phyloP scores from a whole-genome alignment of 1,140 invertebrate genomes.

The Eumaeus atala region DNA sequence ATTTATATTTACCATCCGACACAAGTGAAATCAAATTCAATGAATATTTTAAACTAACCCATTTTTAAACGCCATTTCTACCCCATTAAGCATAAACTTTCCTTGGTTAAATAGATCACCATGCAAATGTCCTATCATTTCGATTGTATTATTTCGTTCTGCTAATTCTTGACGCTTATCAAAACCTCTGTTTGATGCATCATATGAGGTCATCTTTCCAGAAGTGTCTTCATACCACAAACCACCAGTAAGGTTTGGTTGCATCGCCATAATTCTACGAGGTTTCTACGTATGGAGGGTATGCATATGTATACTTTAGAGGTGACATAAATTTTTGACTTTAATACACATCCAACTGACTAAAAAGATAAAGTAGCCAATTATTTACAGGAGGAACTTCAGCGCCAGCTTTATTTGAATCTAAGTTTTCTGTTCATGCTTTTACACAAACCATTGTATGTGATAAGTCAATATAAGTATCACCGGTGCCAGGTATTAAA shows the following conservation, averaged over 20 bases:
- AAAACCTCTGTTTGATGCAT: constrained; percentile 34
- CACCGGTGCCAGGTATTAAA: too few relatives aligned
- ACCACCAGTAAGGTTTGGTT: constrained; percentile 49
- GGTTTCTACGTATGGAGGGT: constrained; percentile 63
- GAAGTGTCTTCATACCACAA: constrained; percentile 35
- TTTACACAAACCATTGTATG: constrained; percentile 50
- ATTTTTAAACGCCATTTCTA: constrained; percentile 48
- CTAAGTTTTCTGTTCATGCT: constrained; percentile 35
- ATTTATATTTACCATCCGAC: constrained; percentile 28
- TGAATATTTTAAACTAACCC: constrained; percentile 37
- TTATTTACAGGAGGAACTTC: constrained; percentile 42
- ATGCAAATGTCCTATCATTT: constrained; percentile 40
- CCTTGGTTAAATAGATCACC: constrained; percentile 52
- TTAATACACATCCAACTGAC: constrained; percentile 53
- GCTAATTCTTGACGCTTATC: constrained; percentile 29
- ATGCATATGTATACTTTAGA: constrained; percentile 58
- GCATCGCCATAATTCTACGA: constrained; percentile 40
- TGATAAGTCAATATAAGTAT: constrained; percentile 52
- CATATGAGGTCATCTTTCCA: constrained; percentile 30
- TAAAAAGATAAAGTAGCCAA: constrained; percentile 57
- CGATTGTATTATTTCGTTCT: constrained; percentile 26
- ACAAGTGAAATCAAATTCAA: constrained; percentile 45
- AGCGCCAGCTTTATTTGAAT: constrained; percentile 22
- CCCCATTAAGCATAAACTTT: constrained; percentile 53
- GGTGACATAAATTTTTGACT: constrained; percentile 64